Base-by-base conservation (phyloP, 2,113 vertebrate genomes). In the Macrotus californicus region DNA sequence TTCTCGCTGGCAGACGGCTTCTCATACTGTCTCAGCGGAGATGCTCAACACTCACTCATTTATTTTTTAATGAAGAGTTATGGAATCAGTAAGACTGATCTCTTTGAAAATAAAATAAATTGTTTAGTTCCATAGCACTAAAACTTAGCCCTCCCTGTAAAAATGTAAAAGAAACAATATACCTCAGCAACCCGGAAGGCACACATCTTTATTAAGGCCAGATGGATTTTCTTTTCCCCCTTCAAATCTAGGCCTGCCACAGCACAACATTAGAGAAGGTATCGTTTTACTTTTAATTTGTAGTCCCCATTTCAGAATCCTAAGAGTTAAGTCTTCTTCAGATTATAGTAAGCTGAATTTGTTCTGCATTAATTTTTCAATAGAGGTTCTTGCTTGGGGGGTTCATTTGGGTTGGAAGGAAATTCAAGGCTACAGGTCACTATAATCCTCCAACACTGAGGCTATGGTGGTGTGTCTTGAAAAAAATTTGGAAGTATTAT, bases 131-230 rank as follows among this genome's bases (percentile, higher is more conserved):
- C 86, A 93, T 73, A 94, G 67, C 43, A 93, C 52, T 79, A 97
- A 97, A 79, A 95, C 95, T 0, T 96, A 77, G 64, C 93, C 70
- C 94, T 96, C 82, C 89, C 95, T 94, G 46, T 91, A 97, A 96
- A 93, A 96, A 75, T 94, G 95, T 93, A 92, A 96, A 97, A 96
- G 94, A 93, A 85, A 86, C 96, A 97, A 97, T 95, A 96, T 76
- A 95, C 19, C 0, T 18, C 56, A 73, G 89, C 54, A 97, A 82
- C 26, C 64, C 16, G 0, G 90, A 95, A 91, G 88, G 43, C 64
- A 86, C 67, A 87, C 29, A 76, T 96, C 92, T 96, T 95, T 97
- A 97, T 98, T 98, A 98, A 98, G 95, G 95, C 97, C 97, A 98
- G 97, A 98, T 97, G 97, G 75, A 72, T 73, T 64, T 72, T 36